Evolutionary conservation across 1,140 invertebrate genomes (phyloP).

Genomic region (Cydia pomonella): DNA sequence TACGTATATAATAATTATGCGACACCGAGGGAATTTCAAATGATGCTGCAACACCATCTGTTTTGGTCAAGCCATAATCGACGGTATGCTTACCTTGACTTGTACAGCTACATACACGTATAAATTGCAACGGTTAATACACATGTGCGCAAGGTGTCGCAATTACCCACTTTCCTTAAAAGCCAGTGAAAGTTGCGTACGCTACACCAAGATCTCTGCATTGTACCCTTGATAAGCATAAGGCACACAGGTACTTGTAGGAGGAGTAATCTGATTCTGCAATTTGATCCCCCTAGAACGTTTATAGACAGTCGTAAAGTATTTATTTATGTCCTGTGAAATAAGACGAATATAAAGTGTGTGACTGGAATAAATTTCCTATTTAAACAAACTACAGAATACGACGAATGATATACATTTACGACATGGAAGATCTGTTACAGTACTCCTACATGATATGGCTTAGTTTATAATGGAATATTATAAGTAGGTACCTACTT

Average conservation of each 20-base stretch:
- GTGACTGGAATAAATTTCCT: conserved; percentile 2
- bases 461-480: neutral
- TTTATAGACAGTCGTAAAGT: conserved; percentile 21
- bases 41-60: conserved; percentile 1
- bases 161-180: conserved; percentile 33
- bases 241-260: conserved; percentile 9
- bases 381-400: neutral
- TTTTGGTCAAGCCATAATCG: neutral
- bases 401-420: neutral
- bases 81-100: neutral
- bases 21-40: neutral
- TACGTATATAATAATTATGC: neutral
- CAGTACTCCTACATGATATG: neutral
- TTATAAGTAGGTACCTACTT: neutral
- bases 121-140: conserved; percentile 8
- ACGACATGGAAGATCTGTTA: conserved; percentile 7
- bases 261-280: conserved; percentile 27
- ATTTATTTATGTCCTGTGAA: conserved; percentile 1
- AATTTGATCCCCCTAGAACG: conserved; percentile 21
- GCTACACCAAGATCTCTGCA: conserved; percentile 21
- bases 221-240: conserved; percentile 31
- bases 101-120: neutral
- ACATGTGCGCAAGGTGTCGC: conserved; percentile 21
- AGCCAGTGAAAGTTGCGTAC: conserved; percentile 28
- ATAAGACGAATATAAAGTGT: neutral